Percentiles rank a stretch among this genome's conserved stretches.
phyloP scores from a whole-genome alignment of 2,888 invertebrate species.

The Leucoptera coffeella region DNA sequence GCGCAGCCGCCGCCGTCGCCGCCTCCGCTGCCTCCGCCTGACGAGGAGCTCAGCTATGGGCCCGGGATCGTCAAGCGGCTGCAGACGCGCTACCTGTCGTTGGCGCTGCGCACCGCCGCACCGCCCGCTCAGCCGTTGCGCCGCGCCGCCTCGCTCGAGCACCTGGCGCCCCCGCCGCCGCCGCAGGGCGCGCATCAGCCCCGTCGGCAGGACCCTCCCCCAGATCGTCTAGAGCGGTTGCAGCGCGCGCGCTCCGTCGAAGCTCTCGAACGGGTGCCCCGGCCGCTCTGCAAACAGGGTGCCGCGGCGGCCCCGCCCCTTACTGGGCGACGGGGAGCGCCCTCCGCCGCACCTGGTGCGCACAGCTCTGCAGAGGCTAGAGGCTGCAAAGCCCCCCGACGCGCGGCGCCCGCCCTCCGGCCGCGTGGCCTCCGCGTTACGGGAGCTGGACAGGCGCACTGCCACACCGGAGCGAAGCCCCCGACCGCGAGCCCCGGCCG shows the following conservation, averaged over 20 bases:
- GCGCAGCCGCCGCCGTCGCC: constrained; percentile 19
- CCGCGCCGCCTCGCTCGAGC: constrained; percentile 79
- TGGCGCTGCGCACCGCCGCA: constrained; percentile 78
- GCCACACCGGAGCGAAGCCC: constrained; percentile 31
- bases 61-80: constrained; percentile 87
- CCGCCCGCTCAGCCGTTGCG: constrained; percentile 69
- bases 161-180: constrained; percentile 65
- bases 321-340: constrained; percentile 68
- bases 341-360: constrained; percentile 88
- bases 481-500: constrained; percentile 18
- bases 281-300: constrained; percentile 24
- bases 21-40: constrained; percentile 18
- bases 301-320: constrained; percentile 50
- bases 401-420: constrained; percentile 49
- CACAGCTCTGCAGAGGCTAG: constrained; percentile 78
- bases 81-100: constrained; percentile 78
- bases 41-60: constrained; percentile 81
- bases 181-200: constrained; percentile 19
- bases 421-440: constrained; percentile 33
- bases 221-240: too few species aligned
- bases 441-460: constrained; percentile 23
- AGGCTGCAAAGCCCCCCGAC: constrained; percentile 60
- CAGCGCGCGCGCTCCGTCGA: too few species aligned
- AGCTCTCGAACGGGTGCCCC: constrained; percentile 57
- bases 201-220: constrained; percentile 15